phyloP scores from a whole-genome alignment of 2,113 vertebrate genomes.

The Oncorhynchus masou region DNA sequence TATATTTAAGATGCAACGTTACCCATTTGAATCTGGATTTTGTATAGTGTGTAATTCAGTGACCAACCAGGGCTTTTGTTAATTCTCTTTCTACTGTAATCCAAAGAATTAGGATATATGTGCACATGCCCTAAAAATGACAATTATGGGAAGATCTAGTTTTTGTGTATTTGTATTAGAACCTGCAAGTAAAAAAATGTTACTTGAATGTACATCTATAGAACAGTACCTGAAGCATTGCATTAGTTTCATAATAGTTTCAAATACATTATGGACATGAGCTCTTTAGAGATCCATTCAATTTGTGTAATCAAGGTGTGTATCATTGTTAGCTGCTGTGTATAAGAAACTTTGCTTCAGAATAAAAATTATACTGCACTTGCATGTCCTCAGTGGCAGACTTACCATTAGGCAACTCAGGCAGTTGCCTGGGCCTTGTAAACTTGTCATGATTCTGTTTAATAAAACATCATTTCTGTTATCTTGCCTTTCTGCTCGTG shows the following conservation, averaged over 20 bases:
- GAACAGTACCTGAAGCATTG: neutral
- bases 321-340: too few relatives aligned
- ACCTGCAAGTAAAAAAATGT: conserved; percentile 11
- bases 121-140: neutral
- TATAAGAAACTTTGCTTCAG: too few relatives aligned
- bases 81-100: conserved; percentile 38
- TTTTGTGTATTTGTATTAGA: conserved; percentile 11
- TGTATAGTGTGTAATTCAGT: neutral
- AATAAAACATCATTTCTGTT: too few relatives aligned
- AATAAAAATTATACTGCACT: too few relatives aligned
- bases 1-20: neutral
- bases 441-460: too few relatives aligned
- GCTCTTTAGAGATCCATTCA: neutral
- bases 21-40: neutral
- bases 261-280: neutral
- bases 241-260: too few relatives aligned
- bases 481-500: too few relatives aligned
- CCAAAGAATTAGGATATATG: conserved; percentile 31
- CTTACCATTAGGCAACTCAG: too few relatives aligned
- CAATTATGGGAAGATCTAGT: conserved; percentile 15
- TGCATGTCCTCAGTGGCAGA: too few relatives aligned
- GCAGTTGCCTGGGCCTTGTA: too few relatives aligned
- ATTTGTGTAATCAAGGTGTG: neutral
- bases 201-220: conserved; percentile 45
- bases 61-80: conserved; percentile 35